Evolutionary conservation across 2,888 invertebrate species (phyloP), one percentile per base, ranked within the genome.

Genomic region (Andrena hattorfiana): DNA sequence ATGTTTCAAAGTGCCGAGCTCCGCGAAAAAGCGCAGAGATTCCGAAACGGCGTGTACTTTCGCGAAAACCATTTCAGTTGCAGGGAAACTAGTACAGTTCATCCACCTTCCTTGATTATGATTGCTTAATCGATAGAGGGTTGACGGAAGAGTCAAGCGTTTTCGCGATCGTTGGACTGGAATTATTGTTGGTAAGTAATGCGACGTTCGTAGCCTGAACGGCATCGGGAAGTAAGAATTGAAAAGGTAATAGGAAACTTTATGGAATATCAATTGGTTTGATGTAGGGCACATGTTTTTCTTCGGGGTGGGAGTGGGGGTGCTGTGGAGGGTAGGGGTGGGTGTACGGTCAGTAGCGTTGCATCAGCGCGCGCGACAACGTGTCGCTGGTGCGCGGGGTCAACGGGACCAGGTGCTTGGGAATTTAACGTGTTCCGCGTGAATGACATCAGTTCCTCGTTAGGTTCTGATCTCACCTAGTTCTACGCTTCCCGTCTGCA

Each of bases 401-500:
- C 49, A 59, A 49, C 16, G n/a, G 20, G 35, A 26, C 23, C 60
- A 64, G 35, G 59, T 20, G 70, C n/a, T 76, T 8, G 68, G 26
- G 35, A 72, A 13, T 71, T 74, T 26, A 56, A 35, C 8, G 6
- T 5, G 8, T 10, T 16, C 13, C 10, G n/a, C 10, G 48, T 8
- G 42, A 62, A 48, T 84, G 84, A 84, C 84, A 83, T 84, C 84
- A 84, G 79, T 35, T 4, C 23, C 16, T 54, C 32, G 35, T 32
- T 35, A 70, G 73, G 48, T 72, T 84, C 79, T 84, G 83, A 84
- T 82, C 79, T 83, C 84, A 83, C 69, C 79, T 66, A 60, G 35
- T 71, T 75, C 68, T 63, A 28, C 10, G 42, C 49, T 28, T 16
- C 13, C 20, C 23, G 42, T 13, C n/a, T 0, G 32, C 54, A 35